Base-by-base conservation (phyloP, 2,113 vertebrate genomes). In the Psittacus erithacus region DNA sequence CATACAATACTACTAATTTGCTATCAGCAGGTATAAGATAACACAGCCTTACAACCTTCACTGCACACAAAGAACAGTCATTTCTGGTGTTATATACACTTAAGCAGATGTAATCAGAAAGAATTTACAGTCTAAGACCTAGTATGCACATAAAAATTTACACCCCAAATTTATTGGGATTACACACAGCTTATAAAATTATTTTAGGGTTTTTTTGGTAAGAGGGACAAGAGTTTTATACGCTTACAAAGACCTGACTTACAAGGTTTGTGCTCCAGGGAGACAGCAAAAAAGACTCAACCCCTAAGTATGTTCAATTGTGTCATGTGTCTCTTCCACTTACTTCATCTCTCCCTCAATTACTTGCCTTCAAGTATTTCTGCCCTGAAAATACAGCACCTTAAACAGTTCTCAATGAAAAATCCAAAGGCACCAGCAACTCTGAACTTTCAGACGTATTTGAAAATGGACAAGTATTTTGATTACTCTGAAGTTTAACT, bases 251-350 rank as follows among this genome's bases (percentile, higher is more conserved):
- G 41, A 63, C 41, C 9, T 5, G 29, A 78, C 16, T 7, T 68
- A 59, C 46, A 85, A 67, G 28, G 6, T 79, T 53, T 86, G 23
- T 23, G 13, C n/a, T 68, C 28, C 33, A 86, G 46, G 31, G 27
- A 81, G 31, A 89, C 6, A 28, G 43, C 18, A 63, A n/a, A 43
- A 82, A n/a, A 47, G 4, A 52, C 29, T 25, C 22, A 65, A n/a
- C 1, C n/a, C 17, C 35, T 57, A 25, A 39, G 41, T 4, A 3
- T 7, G 15, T 65, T 60, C 46, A 49, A 2, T 19, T 3, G 0
- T 4, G 18, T 59, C 46, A 35, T 2, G 0, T 28, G 13, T 50
- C 44, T 60, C 52, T 77, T 47, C 29, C 31, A 24, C 18, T 63
- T 43, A 18, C 17, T 69, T 41, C 29, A 9, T 19, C 63, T 59